Evolutionary conservation across 2,113 vertebrate genomes (phyloP), one percentile per base, ranked within the genome.

Genomic region (Sporophila hypoxantha): DNA sequence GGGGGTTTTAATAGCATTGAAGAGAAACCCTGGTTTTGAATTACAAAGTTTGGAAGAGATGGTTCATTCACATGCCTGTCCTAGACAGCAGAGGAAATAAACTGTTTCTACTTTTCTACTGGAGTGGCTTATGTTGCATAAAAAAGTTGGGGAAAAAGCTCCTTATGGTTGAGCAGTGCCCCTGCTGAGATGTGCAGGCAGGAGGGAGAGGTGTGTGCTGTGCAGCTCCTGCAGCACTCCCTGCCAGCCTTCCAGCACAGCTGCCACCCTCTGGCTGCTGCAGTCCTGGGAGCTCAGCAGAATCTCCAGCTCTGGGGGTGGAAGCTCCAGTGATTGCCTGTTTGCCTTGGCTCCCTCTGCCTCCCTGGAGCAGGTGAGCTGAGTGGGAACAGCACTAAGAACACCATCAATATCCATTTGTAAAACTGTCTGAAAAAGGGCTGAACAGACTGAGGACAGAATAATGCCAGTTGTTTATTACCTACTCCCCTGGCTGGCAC

Each of bases 381-480:
- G 47, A 46, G 17, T 66, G 53, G 76, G 41, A 78, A 39, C 11
- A 65, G 50, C 61, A 55, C 2, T 29, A 26, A 53, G 32, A 50
- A 55, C 19, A 46, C 44, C 25, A 89, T 56, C 47, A 60, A 22
- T 65, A 80, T 32, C 42, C 49, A 67, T 75, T 67, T 75, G 34
- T 81, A 62, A 82, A 86, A 66, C 49, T 32, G 34, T 42, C 53
- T 86, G 36, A n/a, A 49, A n/a, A 37, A 57, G 18, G 25, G 41
- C 62, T 61, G 62, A 75, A 30, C 25, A 80, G 50, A 17, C n/a
- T 44, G 53, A 66, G 68, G 47, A 57, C 47, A 70, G 81, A 60
- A 60, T 70, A 57, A 69, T 53, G 32, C 68, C 46, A n/a, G 75
- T 49, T 78, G 52, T 73, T 92, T 76, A 56, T 76, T 84, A 49